Conservation (phyloP, 1,140 invertebrate genomes). For the Ceratina japonica region DNA sequence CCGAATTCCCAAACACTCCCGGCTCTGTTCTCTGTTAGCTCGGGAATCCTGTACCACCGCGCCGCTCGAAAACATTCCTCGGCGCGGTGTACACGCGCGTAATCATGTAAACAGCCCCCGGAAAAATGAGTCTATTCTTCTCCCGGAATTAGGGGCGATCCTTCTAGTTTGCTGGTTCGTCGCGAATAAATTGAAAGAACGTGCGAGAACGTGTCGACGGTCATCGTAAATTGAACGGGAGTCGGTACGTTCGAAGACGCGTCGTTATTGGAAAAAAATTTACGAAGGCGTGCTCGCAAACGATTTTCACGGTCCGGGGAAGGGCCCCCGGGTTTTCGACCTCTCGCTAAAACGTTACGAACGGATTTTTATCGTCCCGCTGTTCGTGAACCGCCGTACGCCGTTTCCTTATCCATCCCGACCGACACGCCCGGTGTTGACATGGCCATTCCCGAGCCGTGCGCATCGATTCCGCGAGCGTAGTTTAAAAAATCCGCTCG, state of each 20-base stretch:
- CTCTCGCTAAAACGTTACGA: background rate
- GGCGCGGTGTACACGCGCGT: background rate
- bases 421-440: background rate
- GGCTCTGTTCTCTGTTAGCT: background rate
- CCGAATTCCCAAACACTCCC: constrained; percentile 25
- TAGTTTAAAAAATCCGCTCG: background rate
- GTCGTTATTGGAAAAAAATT: background rate
- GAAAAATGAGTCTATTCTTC: no score
- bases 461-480: background rate
- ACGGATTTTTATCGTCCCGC: background rate
- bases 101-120: background rate
- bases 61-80: background rate
- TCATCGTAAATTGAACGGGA: no score
- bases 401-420: background rate
- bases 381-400: background rate
- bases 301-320: background rate
- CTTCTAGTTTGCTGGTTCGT: no score
- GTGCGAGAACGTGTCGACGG: no score
- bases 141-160: no score
- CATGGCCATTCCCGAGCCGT: background rate
- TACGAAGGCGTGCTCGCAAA: background rate
- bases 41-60: background rate
- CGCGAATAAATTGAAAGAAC: no score
- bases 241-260: no score
- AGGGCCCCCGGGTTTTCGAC: background rate